A percentile compares a stretch with the other conserved stretches of the same genome.
These are phyloP conservation scores for Hydractinia echinata DNA, from an alignment of 30 jellyfish, hydroid and myxozoan species.

Conservation along the genomic window DNA sequence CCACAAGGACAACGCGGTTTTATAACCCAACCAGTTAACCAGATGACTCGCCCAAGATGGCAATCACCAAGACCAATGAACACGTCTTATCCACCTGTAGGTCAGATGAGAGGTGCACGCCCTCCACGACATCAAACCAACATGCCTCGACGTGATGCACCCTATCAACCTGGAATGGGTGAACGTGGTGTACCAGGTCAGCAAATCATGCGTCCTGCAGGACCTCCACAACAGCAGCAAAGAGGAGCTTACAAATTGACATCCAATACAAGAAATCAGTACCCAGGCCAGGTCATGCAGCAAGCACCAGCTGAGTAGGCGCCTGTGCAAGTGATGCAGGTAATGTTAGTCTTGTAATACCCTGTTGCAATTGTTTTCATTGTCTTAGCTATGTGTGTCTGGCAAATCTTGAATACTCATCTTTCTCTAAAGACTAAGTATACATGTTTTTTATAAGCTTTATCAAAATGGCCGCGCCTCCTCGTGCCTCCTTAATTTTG, in stretches of 20 bases:
- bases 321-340: conserved; percentile 33
- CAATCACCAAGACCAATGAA: conserved; percentile 54
- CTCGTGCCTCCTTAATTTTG: no score
- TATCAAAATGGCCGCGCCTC: no score
- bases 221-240: conserved; percentile 48
- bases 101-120: conserved; percentile 19
- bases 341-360: neutral
- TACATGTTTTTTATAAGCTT: no score
- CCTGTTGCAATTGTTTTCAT: no score
- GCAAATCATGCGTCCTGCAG: conserved; percentile 41
- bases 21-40: no score
- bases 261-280: conserved; percentile 56
- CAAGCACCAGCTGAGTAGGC: conserved; percentile 46
- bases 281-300: conserved; percentile 43
- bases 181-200: conserved; percentile 32
- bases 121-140: conserved; percentile 34
- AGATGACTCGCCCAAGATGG: no score
- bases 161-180: conserved; percentile 33
- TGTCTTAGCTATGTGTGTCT: no score
- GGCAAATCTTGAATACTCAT: no score
- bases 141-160: conserved; percentile 38
- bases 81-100: conserved; percentile 44
- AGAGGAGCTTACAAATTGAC: no score
- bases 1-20: no score
- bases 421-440: no score